Evolutionary conservation across 1,140 invertebrate genomes (phyloP), one percentile per base, ranked within the genome.

Genomic region (Drosophila santomea): DNA sequence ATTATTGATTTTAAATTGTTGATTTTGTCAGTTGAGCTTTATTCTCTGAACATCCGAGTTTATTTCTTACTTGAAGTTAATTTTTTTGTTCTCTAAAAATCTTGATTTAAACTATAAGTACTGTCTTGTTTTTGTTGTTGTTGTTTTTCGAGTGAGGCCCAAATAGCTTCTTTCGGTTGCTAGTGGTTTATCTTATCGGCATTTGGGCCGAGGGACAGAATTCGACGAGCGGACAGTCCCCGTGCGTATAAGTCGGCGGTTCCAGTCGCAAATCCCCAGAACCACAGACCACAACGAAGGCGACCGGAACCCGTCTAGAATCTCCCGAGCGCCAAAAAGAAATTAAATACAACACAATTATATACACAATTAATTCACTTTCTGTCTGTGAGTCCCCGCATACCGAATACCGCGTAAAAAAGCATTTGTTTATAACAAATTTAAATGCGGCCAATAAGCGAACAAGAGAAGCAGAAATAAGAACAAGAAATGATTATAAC

Each of bases 141-240:
- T 8, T 32, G 8, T 32, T 47, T 35, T 55, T 52, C 15, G 50
- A 23, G 43, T n/a, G 17, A 64, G 28, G 50, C 14, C 32, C 12
- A 55, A 51, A 38, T 17, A 64, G 20, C 28, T 51, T 35, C 43
- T 69, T 25, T 68, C 20, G n/a, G 36, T 41, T 32, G 43, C 32
- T 32, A 28, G 43, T 6, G 36, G 63, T 71, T 71, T 69, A 71
- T 71, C 67, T 71, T 69, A 71, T 71, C 67, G 64, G 6, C 28
- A 41, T 39, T 57, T 7, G 20, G 20, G 4, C 5, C 25, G 54
- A 32, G 23, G 39, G 15, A 3, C 25, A 44, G 54, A 62, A 20
- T 58, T 64, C 60, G 23, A 28, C 38, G 36, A 60, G 48, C 45
- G 51, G 63, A 67, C 45, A 51, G 28, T 35, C 36, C 32, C 47